Evolutionary conservation across 2,888 invertebrate species (phyloP).

Genomic region (Pycnomerus fuliginosus): DNA sequence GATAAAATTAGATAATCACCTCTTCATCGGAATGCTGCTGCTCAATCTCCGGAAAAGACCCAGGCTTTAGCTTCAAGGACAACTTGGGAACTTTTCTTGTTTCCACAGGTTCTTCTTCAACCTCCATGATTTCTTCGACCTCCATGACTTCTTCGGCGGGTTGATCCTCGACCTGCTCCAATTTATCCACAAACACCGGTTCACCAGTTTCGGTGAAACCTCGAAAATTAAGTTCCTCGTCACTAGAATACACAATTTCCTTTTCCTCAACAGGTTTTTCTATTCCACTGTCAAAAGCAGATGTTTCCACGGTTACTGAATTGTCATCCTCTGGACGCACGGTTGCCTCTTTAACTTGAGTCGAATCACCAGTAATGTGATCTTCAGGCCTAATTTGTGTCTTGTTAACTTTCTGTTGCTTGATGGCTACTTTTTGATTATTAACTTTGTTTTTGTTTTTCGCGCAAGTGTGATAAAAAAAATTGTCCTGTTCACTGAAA

Average conservation of each 20-base stretch:
- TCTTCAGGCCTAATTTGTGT: constrained; percentile 39
- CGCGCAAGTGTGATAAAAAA: constrained; percentile 70
- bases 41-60: constrained; percentile 45
- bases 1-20: too few relatives aligned
- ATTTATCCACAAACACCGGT: constrained; percentile 1
- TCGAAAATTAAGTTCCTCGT: constrained; percentile 16
- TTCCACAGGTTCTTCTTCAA: constrained; percentile 32
- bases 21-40: constrained; percentile 4
- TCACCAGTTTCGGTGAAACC: constrained; percentile 15
- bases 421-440: constrained; percentile 17
- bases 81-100: constrained; percentile 63
- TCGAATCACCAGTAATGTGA: constrained; percentile 44
- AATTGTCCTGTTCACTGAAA: constrained; percentile 74
- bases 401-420: constrained; percentile 26
- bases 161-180: neutral
- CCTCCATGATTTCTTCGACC: constrained; percentile 27
- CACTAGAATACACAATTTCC: constrained; percentile 18
- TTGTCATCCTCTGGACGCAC: neutral
- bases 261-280: neutral
- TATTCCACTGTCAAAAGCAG: neutral
- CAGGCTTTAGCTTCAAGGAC: constrained; percentile 59
- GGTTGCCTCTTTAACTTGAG: neutral
- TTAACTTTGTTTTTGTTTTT: constrained; percentile 22
- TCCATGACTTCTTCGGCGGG: constrained; percentile 5
- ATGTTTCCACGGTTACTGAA: neutral